A percentile compares a stretch with the other conserved stretches of the same genome.
Evolutionary conservation across 2,113 vertebrate genomes (phyloP).

Genomic region (Epinephelus cyanopodus): DNA sequence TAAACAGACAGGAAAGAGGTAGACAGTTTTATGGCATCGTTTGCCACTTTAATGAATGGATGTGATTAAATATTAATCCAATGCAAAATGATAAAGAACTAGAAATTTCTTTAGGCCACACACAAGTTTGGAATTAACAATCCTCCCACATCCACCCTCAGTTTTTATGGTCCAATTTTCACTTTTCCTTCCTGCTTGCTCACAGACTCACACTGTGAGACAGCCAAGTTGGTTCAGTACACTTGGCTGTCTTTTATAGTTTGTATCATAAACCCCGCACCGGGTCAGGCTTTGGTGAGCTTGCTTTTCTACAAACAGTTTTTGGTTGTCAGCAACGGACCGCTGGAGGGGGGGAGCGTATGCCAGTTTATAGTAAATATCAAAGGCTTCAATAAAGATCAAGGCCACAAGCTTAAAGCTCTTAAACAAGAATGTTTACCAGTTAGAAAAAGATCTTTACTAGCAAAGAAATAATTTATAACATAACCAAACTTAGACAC

Average conservation of each 20-base stretch:
- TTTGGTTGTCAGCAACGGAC: slow-evolving; percentile 31
- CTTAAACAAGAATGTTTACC: slow-evolving; percentile 13
- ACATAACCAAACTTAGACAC: not conserved
- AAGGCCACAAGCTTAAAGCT: slow-evolving; percentile 49
- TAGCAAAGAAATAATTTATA: slow-evolving; percentile 10
- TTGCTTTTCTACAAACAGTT: slow-evolving; percentile 28
- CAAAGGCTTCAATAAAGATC: slow-evolving; percentile 46
- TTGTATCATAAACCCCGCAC: slow-evolving; percentile 45
- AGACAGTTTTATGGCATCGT: slow-evolving; percentile 29
- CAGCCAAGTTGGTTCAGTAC: slow-evolving; percentile 39
- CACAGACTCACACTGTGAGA: slow-evolving; percentile 4
- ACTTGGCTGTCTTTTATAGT: slow-evolving; percentile 38
- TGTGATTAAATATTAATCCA: slow-evolving; percentile 64
- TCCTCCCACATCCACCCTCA: slow-evolving; percentile 31
- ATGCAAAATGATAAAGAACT: slow-evolving; percentile 59
- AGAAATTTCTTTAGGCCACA: slow-evolving; percentile 41
- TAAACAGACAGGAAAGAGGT: slow-evolving; percentile 19
- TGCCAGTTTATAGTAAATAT: slow-evolving; percentile 31
- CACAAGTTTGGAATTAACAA: slow-evolving; percentile 35
- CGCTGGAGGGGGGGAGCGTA: slow-evolving; percentile 3
- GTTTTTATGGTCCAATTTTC: slow-evolving; percentile 42
- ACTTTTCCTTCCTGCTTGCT: slow-evolving; percentile 38
- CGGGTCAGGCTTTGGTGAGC: slow-evolving; percentile 32
- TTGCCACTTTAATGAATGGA: slow-evolving; percentile 70
- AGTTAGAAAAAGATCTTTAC: slow-evolving; percentile 15